Percentiles rank a stretch among this genome's conserved stretches.
Conservation (phyloP, 2,888 invertebrate genomes). For the Chrysolina americana region DNA sequence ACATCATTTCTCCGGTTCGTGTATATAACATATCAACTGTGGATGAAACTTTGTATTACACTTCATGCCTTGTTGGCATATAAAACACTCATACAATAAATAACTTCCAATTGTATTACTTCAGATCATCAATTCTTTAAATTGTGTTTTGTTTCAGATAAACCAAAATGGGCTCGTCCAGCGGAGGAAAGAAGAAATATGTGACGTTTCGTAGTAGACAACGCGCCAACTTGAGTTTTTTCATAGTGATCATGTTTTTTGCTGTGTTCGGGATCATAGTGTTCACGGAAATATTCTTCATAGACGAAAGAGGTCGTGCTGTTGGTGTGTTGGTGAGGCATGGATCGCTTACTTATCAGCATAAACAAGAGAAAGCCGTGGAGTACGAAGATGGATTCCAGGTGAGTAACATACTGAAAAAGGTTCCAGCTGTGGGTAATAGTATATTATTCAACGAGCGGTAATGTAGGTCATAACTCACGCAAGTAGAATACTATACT, state of each 20-base stretch:
- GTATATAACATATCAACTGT: too few relatives aligned
- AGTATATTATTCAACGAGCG: too few relatives aligned
- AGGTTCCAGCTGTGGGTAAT: too few relatives aligned
- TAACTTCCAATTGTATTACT: too few relatives aligned
- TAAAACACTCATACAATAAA: too few relatives aligned
- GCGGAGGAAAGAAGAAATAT: conserved; percentile 64
- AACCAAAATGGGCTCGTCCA: conserved; percentile 62
- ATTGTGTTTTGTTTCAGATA: conserved; percentile 31
- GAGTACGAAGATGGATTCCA: conserved; percentile 80
- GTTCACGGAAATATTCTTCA: conserved; percentile 85
- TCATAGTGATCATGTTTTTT: conserved; percentile 92
- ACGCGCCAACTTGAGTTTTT: conserved; percentile 90
- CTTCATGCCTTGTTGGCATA: too few relatives aligned
- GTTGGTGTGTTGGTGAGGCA: conserved; percentile 72
- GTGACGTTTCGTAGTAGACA: conserved; percentile 75
- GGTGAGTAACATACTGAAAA: conserved; percentile 62
- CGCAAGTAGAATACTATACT: too few relatives aligned
- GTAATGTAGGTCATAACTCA: too few relatives aligned
- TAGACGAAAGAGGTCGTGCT: conserved; percentile 75
- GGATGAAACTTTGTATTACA: too few relatives aligned
- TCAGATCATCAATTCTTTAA: not conserved
- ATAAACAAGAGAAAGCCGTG: conserved; percentile 74
- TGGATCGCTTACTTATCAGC: conserved; percentile 72
- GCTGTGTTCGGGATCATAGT: conserved; percentile 90
- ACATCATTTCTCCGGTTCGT: too few relatives aligned